Conservation (phyloP, 2,888 invertebrate genomes). For the Noctuana brunneofusca region DNA sequence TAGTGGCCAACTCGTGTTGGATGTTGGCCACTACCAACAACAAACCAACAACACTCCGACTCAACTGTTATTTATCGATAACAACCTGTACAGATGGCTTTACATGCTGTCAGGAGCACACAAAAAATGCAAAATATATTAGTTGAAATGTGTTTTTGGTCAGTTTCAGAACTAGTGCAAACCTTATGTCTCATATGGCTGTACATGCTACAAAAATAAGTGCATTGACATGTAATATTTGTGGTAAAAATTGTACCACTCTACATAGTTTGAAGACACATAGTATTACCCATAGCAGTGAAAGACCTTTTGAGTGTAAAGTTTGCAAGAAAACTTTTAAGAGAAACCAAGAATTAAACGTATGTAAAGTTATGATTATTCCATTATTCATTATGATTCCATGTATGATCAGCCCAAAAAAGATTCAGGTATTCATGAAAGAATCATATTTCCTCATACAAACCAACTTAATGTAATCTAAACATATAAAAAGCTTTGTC, state of each 20-base stretch:
- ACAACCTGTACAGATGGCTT: too few relatives aligned
- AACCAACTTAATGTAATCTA: too few relatives aligned
- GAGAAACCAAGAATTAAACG: slow-evolving; percentile 88
- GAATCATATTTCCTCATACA: too few relatives aligned
- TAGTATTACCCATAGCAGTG: slow-evolving; percentile 87
- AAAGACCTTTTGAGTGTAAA: slow-evolving; percentile 86
- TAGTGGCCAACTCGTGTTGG: too few relatives aligned
- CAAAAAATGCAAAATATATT: too few relatives aligned
- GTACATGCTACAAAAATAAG: slow-evolving; percentile 53
- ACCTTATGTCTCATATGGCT: slow-evolving; percentile 84
- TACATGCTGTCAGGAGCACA: too few relatives aligned
- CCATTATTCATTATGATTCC: background rate
- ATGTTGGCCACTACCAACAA: too few relatives aligned
- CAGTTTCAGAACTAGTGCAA: slow-evolving; percentile 81
- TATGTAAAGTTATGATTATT: slow-evolving; percentile 45
- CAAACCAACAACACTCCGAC: too few relatives aligned
- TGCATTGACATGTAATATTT: slow-evolving; percentile 81
- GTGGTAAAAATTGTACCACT: slow-evolving; percentile 87
- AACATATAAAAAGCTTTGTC: too few relatives aligned
- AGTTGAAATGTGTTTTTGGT: slow-evolving; percentile 10
- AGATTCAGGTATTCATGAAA: too few relatives aligned
- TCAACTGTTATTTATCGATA: too few relatives aligned
- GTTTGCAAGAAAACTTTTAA: slow-evolving; percentile 88
- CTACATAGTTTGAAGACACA: slow-evolving; percentile 86
- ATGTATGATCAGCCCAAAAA: too few relatives aligned